A percentile compares a stretch with the other conserved stretches of the same genome.
phyloP scores from a whole-genome alignment of 2,888 invertebrate species.

The Linnaemya tessellans region DNA sequence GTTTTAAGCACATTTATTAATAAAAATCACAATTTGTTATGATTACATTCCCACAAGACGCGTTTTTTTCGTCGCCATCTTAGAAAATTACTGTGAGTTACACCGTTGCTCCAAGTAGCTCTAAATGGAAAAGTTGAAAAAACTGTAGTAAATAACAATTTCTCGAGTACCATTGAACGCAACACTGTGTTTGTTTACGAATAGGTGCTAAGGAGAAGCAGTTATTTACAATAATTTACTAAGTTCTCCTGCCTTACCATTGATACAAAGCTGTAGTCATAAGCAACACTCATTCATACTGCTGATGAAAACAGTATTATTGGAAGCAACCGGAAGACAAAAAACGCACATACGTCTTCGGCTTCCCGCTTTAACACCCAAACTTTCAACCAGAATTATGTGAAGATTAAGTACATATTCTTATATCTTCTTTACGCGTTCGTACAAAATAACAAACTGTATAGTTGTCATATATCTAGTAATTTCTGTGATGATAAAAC shows the following conservation, averaged over 20 bases:
- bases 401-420: no score
- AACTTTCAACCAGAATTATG: no score
- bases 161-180: not conserved
- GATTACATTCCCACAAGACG: slow-evolving; percentile 84
- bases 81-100: slow-evolving; percentile 78
- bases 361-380: no score
- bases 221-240: not conserved
- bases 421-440: no score
- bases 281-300: no score
- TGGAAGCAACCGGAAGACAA: no score
- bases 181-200: slow-evolving; percentile 64
- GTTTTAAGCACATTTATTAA: slow-evolving; percentile 82
- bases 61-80: slow-evolving; percentile 84
- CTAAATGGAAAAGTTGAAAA: slow-evolving; percentile 34
- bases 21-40: slow-evolving; percentile 83
- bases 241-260: not conserved
- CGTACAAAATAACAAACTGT: no score
- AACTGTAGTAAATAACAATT: not conserved
- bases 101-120: slow-evolving; percentile 45
- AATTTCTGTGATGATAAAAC: no score
- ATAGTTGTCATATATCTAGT: no score
- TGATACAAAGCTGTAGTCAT: no score
- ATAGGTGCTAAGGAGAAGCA: slow-evolving; percentile 2
- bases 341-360: no score
- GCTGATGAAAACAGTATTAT: no score